Percentiles rank a stretch among this genome's conserved stretches.
phyloP scores from a whole-genome alignment of 37 sponge, comb jelly and placozoan genomes.

The Cliona cf. orientalis region DNA sequence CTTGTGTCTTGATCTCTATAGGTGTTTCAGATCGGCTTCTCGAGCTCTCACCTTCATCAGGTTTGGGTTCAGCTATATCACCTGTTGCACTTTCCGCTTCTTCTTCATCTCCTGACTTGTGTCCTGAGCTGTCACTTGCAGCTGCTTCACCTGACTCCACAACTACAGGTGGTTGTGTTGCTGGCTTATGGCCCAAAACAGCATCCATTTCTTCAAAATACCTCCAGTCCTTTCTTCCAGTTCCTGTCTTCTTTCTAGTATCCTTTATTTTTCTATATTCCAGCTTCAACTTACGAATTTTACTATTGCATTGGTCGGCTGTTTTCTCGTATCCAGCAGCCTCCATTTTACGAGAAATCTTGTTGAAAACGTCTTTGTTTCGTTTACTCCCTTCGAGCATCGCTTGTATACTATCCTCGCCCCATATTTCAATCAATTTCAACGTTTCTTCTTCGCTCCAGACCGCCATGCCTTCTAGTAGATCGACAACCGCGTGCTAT shows the following conservation, averaged over 20 bases:
- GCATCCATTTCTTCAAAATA: neutral
- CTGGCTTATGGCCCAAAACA: neutral
- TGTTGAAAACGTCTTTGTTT: neutral
- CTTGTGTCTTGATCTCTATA: neutral
- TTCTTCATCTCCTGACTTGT: neutral
- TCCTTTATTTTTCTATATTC: neutral
- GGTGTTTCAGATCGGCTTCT: neutral
- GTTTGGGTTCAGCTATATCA: neutral
- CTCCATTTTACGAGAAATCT: neutral
- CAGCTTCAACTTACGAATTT: neutral
- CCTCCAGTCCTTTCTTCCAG: neutral
- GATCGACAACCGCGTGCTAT: too few species aligned
- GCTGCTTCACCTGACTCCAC: neutral
- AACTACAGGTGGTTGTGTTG: neutral
- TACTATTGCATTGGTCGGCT: neutral
- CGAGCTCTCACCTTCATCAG: neutral
- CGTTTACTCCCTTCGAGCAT: neutral
- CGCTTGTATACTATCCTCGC: neutral
- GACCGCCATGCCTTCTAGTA: too few species aligned
- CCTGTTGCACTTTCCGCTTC: neutral
- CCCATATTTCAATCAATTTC: slow-evolving; percentile 1
- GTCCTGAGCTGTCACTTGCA: neutral
- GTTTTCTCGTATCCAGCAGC: neutral
- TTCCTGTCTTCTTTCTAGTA: neutral
- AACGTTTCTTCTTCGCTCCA: neutral